A percentile compares a stretch with the other conserved stretches of the same genome.
Evolutionary conservation across 2,113 vertebrate species (phyloP).

Genomic region (Haplotaxodon microlepis): DNA sequence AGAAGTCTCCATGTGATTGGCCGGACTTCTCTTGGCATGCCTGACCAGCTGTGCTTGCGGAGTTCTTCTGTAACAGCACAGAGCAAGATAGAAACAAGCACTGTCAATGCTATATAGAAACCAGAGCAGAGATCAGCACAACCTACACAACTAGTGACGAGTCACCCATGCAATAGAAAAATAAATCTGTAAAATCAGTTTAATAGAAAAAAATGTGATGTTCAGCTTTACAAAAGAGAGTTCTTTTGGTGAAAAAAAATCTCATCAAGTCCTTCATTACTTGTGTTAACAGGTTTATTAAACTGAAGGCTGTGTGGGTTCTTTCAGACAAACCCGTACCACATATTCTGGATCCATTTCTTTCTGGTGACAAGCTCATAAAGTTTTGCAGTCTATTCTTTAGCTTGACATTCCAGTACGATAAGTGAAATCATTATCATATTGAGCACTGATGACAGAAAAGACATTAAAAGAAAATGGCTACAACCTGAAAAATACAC

Average conservation of each 20-base stretch:
- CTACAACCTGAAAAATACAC: not conserved
- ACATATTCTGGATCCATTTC: not conserved
- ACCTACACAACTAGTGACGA: not conserved
- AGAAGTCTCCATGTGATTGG: slow-evolving; percentile 96
- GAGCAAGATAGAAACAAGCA: not conserved
- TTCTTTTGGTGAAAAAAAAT: not conserved
- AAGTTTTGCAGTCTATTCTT: not conserved
- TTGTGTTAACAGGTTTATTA: not conserved
- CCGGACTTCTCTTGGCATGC: slow-evolving; percentile 90
- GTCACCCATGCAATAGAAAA: not conserved
- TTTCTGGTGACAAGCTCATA: not conserved
- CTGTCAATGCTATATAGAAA: not conserved
- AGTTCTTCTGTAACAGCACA: slow-evolving; percentile 81
- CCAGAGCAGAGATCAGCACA: not conserved
- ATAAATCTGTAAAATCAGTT: not conserved
- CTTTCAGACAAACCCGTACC: not conserved
- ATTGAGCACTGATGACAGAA: not conserved
- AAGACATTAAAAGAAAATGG: not conserved
- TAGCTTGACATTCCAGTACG: not conserved
- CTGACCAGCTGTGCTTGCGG: slow-evolving; percentile 96
- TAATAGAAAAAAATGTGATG: not conserved
- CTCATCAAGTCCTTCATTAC: not conserved
- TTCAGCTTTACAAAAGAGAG: not conserved
- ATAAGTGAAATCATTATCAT: not conserved
- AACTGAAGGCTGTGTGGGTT: not conserved